These are phyloP conservation scores for Eurystomus glaucurus DNA, from an alignment of 2,797 vertebrate species.

Conservation along the genomic window DNA sequence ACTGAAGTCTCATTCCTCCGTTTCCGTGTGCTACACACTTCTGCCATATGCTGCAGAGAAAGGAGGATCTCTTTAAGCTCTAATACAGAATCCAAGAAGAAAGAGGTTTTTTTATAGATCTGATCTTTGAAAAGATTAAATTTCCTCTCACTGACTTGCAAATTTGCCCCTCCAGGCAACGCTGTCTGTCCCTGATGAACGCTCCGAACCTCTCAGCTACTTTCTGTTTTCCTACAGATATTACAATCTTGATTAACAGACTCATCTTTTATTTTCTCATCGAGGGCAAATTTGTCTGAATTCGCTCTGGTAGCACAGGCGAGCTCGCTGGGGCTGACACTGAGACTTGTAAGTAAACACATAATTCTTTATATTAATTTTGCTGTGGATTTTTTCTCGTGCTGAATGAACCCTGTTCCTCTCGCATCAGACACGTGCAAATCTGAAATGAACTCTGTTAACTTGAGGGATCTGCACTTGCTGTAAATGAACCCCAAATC, in stretches of 20 bases:
- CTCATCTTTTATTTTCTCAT: constrained; percentile 60
- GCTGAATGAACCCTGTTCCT: not conserved
- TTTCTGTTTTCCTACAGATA: constrained; percentile 50
- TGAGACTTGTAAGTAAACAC: constrained; percentile 81
- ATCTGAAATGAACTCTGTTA: not conserved
- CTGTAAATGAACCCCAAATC: not conserved
- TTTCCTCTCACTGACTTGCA: constrained; percentile 72
- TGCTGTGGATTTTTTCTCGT: not conserved
- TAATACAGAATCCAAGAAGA: constrained; percentile 53
- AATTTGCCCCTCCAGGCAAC: constrained; percentile 55
- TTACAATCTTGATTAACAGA: constrained; percentile 51
- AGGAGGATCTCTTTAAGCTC: constrained; percentile 66
- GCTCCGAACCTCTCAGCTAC: constrained; percentile 26
- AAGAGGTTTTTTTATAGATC: constrained; percentile 66
- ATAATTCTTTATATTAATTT: constrained; percentile 5
- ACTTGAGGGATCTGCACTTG: not conserved
- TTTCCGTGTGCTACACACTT: constrained; percentile 7
- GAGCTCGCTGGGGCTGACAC: constrained; percentile 84
- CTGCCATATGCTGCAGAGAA: constrained; percentile 61
- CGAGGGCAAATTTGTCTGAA: constrained; percentile 87
- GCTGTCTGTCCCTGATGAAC: constrained; percentile 27
- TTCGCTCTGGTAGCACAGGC: constrained; percentile 84
- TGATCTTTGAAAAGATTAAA: constrained; percentile 74
- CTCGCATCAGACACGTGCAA: not conserved
- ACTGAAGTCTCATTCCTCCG: not conserved